phyloP scores from a whole-genome alignment of 2,113 vertebrate species.

The Agapornis roseicollis region DNA sequence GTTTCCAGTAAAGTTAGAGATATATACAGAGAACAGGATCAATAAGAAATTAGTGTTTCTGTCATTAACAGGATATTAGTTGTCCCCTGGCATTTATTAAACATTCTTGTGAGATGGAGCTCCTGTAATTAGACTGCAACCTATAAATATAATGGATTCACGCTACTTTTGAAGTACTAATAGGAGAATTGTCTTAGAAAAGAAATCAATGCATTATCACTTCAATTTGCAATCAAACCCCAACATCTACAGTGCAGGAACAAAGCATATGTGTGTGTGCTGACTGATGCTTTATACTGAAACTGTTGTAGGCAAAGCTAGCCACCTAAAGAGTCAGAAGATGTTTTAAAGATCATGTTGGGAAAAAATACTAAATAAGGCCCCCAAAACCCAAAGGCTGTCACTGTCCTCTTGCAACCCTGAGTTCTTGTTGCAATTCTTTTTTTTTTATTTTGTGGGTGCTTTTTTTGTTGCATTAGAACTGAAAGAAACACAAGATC shows the following conservation, averaged over 20 bases:
- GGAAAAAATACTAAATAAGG: background rate
- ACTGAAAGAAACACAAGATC: background rate
- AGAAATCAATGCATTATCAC: slow-evolving; percentile 7
- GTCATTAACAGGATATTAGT: slow-evolving; percentile 39
- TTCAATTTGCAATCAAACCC: background rate
- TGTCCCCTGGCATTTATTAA: slow-evolving; percentile 25
- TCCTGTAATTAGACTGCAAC: slow-evolving; percentile 7
- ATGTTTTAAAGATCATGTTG: background rate
- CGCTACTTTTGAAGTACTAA: background rate
- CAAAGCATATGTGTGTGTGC: background rate
- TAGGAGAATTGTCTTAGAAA: background rate
- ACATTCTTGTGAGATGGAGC: background rate
- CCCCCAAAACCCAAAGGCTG: background rate
- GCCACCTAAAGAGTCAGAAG: background rate
- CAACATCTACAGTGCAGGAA: background rate
- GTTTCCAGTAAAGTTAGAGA: background rate
- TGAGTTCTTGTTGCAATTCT: background rate
- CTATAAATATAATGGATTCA: slow-evolving; percentile 14
- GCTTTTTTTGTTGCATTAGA: background rate
- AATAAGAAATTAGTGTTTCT: slow-evolving; percentile 47
- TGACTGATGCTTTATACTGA: background rate
- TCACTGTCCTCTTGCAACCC: background rate
- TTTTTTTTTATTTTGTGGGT: background rate
- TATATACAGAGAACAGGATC: background rate
- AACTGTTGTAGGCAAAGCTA: background rate